Evolutionary conservation across 2,113 vertebrate species (phyloP), one percentile per base, ranked within the genome.

Genomic region (Girardinichthys multiradiatus): DNA sequence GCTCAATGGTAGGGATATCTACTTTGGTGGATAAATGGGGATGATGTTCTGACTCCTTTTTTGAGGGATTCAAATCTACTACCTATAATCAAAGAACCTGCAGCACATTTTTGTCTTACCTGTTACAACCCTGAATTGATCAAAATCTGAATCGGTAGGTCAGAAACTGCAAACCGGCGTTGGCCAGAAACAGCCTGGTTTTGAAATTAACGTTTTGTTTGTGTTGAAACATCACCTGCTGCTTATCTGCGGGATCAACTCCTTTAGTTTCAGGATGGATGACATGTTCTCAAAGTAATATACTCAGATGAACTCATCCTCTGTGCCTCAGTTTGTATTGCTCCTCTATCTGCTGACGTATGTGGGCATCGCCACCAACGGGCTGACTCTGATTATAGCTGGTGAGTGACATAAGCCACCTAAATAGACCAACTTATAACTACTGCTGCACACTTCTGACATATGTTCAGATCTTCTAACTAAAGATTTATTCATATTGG

Each of bases 341-440:
- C 89, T 98, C 60, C 95, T 97, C 89, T 97, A 97, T 89, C 87
- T 97, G 91, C 74, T 98, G 91, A 95, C 94, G 19, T 95, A 95
- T 15, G 94, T 97, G 26, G 97, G 97, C 1, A 85, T 95, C 2
- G 72, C 93, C 37, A 94, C 94, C 88, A 96, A 95, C 4, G 96
- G 96, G 66, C 91, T 97, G 76, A 97, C 96, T 54, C 93, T 97
- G 80, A 81, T 97, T 70, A 96, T 97, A 64, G 86, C 94, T 12
- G 95, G 97, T 98, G 91, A 94, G 95, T 68, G 10, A 28, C 15
- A 31, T 12, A 0, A 10, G 4, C 1, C 21, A n/a, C 8, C 17
- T n/a, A n/a, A 54, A 21, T n/a, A 54, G n/a, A 54, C 48, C 48
- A 54, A 54, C 48, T 24, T 10, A 2, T 24, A n/a, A 11, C 48